phyloP scores from a whole-genome alignment of 2,113 vertebrate species.

The Shinisaurus crocodilurus region DNA sequence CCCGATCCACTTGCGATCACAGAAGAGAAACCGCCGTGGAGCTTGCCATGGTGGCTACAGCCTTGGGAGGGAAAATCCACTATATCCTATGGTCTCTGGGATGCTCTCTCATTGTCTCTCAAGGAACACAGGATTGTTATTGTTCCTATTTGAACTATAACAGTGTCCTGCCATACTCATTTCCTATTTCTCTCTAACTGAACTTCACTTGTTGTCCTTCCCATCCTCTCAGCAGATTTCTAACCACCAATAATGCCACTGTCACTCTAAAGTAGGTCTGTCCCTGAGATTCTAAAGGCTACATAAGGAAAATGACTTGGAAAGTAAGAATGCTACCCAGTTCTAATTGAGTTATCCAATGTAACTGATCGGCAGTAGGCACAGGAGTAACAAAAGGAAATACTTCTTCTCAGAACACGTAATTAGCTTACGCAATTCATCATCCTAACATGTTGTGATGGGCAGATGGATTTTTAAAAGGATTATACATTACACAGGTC shows the following conservation, averaged over 20 bases:
- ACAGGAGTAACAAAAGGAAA: background rate
- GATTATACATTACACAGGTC: background rate
- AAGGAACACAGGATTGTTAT: too few relatives aligned
- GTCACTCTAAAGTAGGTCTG: background rate
- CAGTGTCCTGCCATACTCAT: too few relatives aligned
- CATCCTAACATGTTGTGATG: background rate
- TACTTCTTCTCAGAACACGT: background rate
- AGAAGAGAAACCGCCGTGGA: too few relatives aligned
- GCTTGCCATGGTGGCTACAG: too few relatives aligned
- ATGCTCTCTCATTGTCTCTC: too few relatives aligned
- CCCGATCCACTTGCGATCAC: too few relatives aligned
- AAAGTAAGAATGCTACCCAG: background rate
- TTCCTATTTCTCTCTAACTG: too few relatives aligned
- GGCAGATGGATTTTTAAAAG: background rate
- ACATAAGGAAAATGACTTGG: background rate
- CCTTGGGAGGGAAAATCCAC: too few relatives aligned
- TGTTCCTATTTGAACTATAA: too few relatives aligned
- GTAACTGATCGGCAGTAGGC: background rate
- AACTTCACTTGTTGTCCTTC: background rate
- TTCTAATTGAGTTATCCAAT: background rate
- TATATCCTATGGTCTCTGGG: too few relatives aligned
- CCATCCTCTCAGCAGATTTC: background rate
- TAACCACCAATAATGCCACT: background rate
- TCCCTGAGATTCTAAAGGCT: background rate
- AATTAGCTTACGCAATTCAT: background rate